Conservation (phyloP, 2,797 vertebrate species). For the Lepidocolaptes lacrymiger region DNA sequence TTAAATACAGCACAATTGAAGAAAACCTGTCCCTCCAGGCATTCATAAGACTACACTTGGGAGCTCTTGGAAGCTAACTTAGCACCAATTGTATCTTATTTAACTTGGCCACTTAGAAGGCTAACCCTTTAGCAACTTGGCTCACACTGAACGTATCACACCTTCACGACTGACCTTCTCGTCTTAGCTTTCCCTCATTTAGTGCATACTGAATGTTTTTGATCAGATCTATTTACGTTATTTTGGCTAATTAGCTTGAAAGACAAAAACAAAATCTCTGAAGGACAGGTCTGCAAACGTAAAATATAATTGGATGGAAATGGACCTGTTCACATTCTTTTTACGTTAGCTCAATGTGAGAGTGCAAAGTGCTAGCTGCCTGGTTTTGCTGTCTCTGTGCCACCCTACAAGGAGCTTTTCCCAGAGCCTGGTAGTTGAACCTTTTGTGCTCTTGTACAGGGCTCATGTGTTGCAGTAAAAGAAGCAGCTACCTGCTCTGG, state of each 20-base stretch:
- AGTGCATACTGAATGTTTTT: background rate
- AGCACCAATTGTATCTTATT: constrained; percentile 68
- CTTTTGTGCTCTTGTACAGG: background rate
- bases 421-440: background rate
- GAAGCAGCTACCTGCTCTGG: background rate
- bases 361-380: background rate
- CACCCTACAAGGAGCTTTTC: background rate
- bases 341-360: background rate
- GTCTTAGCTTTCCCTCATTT: constrained; percentile 39
- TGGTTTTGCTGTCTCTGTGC: background rate
- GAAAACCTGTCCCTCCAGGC: constrained; percentile 59
- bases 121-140: constrained; percentile 71
- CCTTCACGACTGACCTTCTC: constrained; percentile 61
- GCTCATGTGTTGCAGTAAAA: background rate
- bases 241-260: constrained; percentile 60
- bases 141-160: constrained; percentile 61
- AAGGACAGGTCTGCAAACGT: constrained; percentile 30
- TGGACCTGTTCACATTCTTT: constrained; percentile 12
- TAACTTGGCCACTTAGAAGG: constrained; percentile 69
- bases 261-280: constrained; percentile 53
- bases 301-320: constrained; percentile 47
- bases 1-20: constrained; percentile 68
- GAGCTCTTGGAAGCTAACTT: constrained; percentile 70
- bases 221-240: constrained; percentile 40
- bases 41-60: constrained; percentile 45